These are phyloP conservation scores for Apantesis nais DNA, from an alignment of 2,888 invertebrate species.

Conservation along the genomic window DNA sequence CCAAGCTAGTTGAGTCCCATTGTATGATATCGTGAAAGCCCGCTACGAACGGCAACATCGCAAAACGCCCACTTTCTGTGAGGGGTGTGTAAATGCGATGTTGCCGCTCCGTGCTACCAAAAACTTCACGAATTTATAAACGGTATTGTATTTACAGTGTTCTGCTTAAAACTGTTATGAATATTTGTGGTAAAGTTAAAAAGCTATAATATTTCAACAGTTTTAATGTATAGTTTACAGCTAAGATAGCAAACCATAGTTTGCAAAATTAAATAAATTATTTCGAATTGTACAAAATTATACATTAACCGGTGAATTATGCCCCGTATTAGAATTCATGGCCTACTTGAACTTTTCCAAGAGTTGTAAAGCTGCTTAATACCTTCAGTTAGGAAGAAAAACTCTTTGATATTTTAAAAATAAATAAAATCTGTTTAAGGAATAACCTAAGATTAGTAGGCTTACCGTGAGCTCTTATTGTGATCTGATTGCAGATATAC, in stretches of 20 bases:
- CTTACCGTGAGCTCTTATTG: no score
- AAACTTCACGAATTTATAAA: conserved; percentile 5
- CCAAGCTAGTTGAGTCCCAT: not conserved
- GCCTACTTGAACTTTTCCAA: no score
- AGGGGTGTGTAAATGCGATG: conserved; percentile 8
- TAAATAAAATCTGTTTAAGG: not conserved
- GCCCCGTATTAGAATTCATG: no score
- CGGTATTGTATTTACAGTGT: conserved; percentile 6
- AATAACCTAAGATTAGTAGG: not conserved
- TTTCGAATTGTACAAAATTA: no score
- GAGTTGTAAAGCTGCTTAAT: no score
- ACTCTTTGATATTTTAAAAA: not conserved
- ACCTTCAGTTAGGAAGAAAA: not conserved
- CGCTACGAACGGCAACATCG: conserved; percentile 11
- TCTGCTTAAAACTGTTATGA: not conserved
- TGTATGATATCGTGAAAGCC: conserved; percentile 7
- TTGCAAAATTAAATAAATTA: no score
- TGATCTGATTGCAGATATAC: no score
- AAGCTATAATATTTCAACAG: not conserved
- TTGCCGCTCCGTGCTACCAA: conserved; percentile 12
- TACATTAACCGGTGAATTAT: no score
- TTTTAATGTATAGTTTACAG: not conserved
- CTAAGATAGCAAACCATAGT: not conserved
- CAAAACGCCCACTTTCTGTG: conserved; percentile 6
- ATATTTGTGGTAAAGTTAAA: not conserved